Base-by-base conservation (phyloP, 2,113 vertebrate species). In the Ranitomeya variabilis region DNA sequence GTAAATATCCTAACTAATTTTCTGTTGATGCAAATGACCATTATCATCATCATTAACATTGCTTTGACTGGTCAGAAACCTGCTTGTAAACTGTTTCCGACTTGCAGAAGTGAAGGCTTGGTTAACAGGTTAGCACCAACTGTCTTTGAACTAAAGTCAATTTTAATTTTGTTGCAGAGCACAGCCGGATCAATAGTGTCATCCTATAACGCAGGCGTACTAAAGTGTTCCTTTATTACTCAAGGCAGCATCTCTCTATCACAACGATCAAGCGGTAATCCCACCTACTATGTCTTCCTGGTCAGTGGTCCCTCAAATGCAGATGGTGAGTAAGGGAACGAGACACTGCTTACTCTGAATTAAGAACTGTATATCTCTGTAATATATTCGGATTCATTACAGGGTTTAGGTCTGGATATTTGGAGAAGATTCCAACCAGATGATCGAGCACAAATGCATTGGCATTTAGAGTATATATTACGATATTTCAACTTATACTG, bases 141-240 rank as follows among this genome's bases (percentile, higher is more conserved):
- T 64, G 12, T 69, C 23, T 69, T 14, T 69, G n/a, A 14, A 52
- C 8, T 52, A 37, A 60, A 60, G 18, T 60, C 0, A 11, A 19
- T 11, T 18, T 51, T 84, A 6, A 19, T 21, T 51, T 5, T 84
- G 14, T 31, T 83, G 16, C 83, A 96, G 96, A 94, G 90, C 16
- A 90, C 94, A 8, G 88, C 95, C 21, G 90, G 91, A 19, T 51
- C 89, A 52, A 76, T 95, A 14, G 69, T 23, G 59, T 85, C 91
- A 0, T 92, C 90, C 0, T 23, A 90, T 16, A 90, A 69, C 21
- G 85, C 93, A 14, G 89, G 91, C 1, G 64, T 94, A 2, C 92
- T 96, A 87, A 92, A 92, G 87, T 96, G 96, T 84, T 93, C 93
- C 82, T 96, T 96, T 83, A 93, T 90, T n/a, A 94, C 95, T 18